These are phyloP conservation scores for Capreolus pygargus DNA, from an alignment of 2,113 vertebrate species.

Conservation along the genomic window DNA sequence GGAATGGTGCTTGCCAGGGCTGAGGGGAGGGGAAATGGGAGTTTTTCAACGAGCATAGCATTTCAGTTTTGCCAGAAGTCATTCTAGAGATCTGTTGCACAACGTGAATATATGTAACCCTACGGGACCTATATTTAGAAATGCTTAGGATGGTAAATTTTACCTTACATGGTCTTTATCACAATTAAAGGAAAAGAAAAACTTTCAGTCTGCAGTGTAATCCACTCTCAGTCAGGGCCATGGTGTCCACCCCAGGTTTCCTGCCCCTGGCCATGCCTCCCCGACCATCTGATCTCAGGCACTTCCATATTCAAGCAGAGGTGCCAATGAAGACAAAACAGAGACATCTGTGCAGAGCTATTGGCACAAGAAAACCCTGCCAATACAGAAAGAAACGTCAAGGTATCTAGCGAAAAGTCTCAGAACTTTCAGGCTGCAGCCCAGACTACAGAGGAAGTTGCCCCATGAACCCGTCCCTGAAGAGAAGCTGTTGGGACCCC, in stretches of 20 bases:
- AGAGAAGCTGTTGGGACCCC: slow-evolving; percentile 85
- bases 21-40: neutral
- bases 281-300: slow-evolving; percentile 77
- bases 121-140: neutral
- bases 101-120: neutral
- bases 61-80: neutral
- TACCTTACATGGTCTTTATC: neutral
- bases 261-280: neutral
- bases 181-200: neutral
- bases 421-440: slow-evolving; percentile 79
- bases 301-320: slow-evolving; percentile 85
- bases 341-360: slow-evolving; percentile 84
- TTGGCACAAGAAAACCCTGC: slow-evolving; percentile 84
- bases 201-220: neutral
- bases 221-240: neutral
- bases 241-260: neutral
- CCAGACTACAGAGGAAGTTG: slow-evolving; percentile 82
- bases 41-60: neutral
- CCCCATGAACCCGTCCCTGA: slow-evolving; percentile 84
- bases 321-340: slow-evolving; percentile 87
- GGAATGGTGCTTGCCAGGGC: neutral
- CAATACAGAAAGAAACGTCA: slow-evolving; percentile 85
- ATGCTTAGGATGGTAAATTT: neutral
- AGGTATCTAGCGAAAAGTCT: slow-evolving; percentile 81
- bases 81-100: neutral